phyloP scores from a whole-genome alignment of 2,797 vertebrate genomes.

The Anniella stebbinsi region DNA sequence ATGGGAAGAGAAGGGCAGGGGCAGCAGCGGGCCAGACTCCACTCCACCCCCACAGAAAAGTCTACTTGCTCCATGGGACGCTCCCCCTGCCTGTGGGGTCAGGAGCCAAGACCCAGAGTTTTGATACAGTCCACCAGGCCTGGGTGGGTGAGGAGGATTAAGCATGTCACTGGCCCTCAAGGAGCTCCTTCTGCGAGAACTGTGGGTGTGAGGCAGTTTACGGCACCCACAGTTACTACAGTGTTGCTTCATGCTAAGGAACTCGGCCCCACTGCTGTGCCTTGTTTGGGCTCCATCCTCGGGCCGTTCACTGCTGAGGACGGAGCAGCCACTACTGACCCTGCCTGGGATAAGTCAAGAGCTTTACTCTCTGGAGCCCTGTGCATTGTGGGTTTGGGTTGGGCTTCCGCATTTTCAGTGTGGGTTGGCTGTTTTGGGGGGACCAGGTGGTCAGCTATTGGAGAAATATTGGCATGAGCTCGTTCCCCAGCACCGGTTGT shows the following conservation, averaged over 20 bases:
- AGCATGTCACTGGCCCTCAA: too few relatives aligned
- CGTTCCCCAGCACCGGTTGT: neutral
- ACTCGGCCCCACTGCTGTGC: neutral
- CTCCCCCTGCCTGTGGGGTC: neutral
- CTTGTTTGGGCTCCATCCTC: neutral
- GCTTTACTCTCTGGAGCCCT: neutral
- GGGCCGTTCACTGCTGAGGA: neutral
- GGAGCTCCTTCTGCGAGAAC: neutral
- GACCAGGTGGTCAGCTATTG: neutral
- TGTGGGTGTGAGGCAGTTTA: neutral
- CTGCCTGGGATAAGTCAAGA: neutral
- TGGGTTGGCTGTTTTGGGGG: neutral
- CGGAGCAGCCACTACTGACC: neutral
- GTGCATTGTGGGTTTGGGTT: neutral
- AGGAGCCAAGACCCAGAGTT: neutral
- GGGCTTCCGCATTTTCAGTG: neutral
- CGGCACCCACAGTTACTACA: neutral
- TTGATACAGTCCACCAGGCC: neutral
- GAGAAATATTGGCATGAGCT: conserved; percentile 19
- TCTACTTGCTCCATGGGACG: too few relatives aligned
- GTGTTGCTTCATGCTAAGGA: neutral
- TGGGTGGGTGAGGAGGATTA: neutral
- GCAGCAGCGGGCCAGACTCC: neutral
- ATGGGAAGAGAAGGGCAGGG: neutral
- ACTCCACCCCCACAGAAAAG: neutral